Conservation (phyloP, 2,888 invertebrate species). For the Nomada ruficornis region DNA sequence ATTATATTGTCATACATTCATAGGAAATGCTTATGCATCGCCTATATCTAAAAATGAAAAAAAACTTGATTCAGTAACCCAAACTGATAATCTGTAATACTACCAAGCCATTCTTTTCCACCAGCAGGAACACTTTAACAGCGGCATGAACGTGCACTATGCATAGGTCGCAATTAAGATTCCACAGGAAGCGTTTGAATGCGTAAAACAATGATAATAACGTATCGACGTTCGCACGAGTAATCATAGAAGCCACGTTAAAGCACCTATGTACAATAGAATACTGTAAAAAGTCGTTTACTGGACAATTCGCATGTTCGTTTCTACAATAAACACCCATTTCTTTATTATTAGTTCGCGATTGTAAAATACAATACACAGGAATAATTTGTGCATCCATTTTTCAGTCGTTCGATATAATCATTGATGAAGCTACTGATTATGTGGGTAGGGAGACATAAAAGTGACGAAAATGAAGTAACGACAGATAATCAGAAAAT, state of each 20-base stretch:
- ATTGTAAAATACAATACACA: too few species aligned
- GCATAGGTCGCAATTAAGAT: not conserved
- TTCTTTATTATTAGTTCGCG: too few species aligned
- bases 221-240: not conserved
- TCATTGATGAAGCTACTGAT: not conserved
- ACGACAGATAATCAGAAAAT: slow-evolving; percentile 43
- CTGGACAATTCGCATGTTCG: not conserved
- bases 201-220: not conserved
- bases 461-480: slow-evolving; percentile 28
- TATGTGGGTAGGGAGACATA: not conserved
- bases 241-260: not conserved
- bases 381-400: not conserved
- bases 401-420: not conserved
- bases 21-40: too few species aligned
- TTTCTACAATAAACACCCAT: not conserved
- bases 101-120: too few species aligned
- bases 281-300: not conserved
- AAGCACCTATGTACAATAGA: not conserved
- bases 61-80: too few species aligned
- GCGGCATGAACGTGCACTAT: not conserved
- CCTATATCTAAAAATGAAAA: too few species aligned
- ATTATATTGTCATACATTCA: too few species aligned
- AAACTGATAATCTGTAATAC: too few species aligned
- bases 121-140: not conserved
- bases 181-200: slow-evolving; percentile 2